These are phyloP conservation scores for Galleria mellonella DNA, from an alignment of 1,140 invertebrate species.

Conservation along the genomic window DNA sequence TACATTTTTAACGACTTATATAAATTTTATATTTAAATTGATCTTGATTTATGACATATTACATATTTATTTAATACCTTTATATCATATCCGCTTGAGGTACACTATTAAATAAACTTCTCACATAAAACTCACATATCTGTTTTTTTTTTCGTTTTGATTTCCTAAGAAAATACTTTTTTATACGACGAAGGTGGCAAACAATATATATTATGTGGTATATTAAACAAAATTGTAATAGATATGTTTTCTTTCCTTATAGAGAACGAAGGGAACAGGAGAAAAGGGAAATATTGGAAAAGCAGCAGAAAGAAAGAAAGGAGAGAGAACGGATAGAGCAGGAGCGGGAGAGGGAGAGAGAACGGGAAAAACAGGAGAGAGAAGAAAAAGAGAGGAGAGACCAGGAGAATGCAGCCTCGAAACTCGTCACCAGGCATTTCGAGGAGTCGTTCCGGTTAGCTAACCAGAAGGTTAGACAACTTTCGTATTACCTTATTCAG, in stretches of 20 bases:
- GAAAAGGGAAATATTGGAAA: slow-evolving; percentile 76
- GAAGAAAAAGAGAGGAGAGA: slow-evolving; percentile 79
- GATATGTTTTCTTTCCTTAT: slow-evolving; percentile 34
- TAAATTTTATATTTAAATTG: too few species aligned
- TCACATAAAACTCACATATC: too few species aligned
- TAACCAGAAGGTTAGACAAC: slow-evolving; percentile 83
- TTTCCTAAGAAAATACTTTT: not conserved
- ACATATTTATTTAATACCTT: too few species aligned
- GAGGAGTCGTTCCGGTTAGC: slow-evolving; percentile 89
- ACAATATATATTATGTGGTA: not conserved
- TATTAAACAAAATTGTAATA: not conserved
- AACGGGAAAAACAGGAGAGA: slow-evolving; percentile 76
- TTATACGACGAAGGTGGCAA: not conserved
- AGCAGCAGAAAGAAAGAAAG: slow-evolving; percentile 76
- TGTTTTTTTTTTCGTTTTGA: not conserved
- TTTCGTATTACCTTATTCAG: too few species aligned
- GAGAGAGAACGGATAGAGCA: slow-evolving; percentile 74
- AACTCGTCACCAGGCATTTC: slow-evolving; percentile 90
- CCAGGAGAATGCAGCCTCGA: slow-evolving; percentile 80
- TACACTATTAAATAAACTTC: too few species aligned
- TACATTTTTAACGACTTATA: too few species aligned
- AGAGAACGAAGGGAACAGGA: slow-evolving; percentile 81
- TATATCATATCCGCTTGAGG: too few species aligned
- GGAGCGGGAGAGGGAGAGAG: slow-evolving; percentile 67
- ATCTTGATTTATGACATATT: too few species aligned